Base-by-base conservation (phyloP, 2,113 vertebrate species). In the Hippocampus abdominalis region DNA sequence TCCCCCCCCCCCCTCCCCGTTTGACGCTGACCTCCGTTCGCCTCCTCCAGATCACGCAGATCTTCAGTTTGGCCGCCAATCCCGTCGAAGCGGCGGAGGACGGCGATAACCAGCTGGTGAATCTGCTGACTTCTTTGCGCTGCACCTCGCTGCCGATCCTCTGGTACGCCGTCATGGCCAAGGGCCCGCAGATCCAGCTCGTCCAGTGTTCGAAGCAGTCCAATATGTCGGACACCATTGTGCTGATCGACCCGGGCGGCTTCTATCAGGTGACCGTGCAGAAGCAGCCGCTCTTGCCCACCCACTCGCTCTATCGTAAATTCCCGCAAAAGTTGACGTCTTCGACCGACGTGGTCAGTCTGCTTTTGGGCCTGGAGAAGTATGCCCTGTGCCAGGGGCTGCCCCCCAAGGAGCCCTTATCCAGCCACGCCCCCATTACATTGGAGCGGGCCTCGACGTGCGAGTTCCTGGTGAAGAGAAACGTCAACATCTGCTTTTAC, bases 131-230 rank as follows among this genome's bases (percentile, higher is more conserved):
- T 39, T 76, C 84, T 1, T 54, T 93, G 56, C 91, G 89, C 15
- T 62, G 62, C 2, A 72, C 82, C 0, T 74, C 62, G 0, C 67
- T 93, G 64, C 92, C 92, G 0, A 76, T 87, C 21, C 72, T 93
- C 1, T 93, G 92, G 92, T 90, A 89, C 16, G 85, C 87, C 15
- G 84, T 93, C 29, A 80, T 92, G 85, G 85, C 74, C 54, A 88
- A 89, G 11, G 92, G 92, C 1, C 92, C 92, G 0, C 86, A 83
- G 75, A 80, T 93, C 72, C 91, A 92, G 84, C 81, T 93, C n/a
- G 76, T 91, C 59, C 92, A 93, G 86, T 93, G 92, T 48, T 88
- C 87, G 0, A 93, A 92, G 68, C 79, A 81, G 71, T 93, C 92
- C 27, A 73, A 27, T 71, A 92, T 92, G 91, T 74, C 86, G 0